A percentile compares a stretch with the other conserved stretches of the same genome.
These are phyloP conservation scores for Ichneumoninae sp. DNA, from an alignment of 2,888 invertebrate genomes.

Conservation along the genomic window DNA sequence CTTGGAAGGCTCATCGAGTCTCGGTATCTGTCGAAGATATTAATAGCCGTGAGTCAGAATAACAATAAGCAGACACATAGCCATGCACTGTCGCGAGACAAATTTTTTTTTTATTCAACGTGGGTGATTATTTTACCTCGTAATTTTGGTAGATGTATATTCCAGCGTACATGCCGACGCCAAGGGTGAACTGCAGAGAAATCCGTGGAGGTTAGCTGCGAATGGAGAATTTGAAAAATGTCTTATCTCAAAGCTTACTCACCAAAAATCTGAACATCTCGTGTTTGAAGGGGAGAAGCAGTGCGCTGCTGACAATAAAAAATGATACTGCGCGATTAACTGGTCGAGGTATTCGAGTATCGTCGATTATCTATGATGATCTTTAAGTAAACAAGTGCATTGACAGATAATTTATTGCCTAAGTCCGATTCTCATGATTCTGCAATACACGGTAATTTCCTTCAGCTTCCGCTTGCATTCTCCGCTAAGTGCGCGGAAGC, in stretches of 20 bases:
- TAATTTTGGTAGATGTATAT: constrained; percentile 91
- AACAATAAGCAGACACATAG: background rate
- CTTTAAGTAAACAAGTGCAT: constrained; percentile 45
- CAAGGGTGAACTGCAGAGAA: constrained; percentile 87
- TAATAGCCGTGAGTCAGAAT: constrained; percentile 31
- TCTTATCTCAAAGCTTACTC: constrained; percentile 52
- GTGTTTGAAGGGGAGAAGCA: constrained; percentile 27
- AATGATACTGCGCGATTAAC: background rate
- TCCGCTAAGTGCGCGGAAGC: background rate
- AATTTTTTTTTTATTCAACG: constrained; percentile 7
- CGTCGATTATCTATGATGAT: constrained; percentile 1
- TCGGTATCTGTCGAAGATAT: constrained; percentile 88
- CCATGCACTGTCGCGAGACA: background rate
- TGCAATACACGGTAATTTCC: background rate
- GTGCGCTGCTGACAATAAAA: constrained; percentile 6
- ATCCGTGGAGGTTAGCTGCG: constrained; percentile 18
- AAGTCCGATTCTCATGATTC: constrained; percentile 30
- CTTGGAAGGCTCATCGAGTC: constrained; percentile 92
- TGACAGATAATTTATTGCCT: constrained; percentile 49
- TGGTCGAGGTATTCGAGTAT: background rate
- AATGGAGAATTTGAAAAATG: background rate
- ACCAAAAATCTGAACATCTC: constrained; percentile 80
- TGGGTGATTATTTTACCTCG: constrained; percentile 85
- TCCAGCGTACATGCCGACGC: constrained; percentile 90
- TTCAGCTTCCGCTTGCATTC: background rate